Conservation (phyloP, 2,888 invertebrate species). For the Kryphioiulus occultus region DNA sequence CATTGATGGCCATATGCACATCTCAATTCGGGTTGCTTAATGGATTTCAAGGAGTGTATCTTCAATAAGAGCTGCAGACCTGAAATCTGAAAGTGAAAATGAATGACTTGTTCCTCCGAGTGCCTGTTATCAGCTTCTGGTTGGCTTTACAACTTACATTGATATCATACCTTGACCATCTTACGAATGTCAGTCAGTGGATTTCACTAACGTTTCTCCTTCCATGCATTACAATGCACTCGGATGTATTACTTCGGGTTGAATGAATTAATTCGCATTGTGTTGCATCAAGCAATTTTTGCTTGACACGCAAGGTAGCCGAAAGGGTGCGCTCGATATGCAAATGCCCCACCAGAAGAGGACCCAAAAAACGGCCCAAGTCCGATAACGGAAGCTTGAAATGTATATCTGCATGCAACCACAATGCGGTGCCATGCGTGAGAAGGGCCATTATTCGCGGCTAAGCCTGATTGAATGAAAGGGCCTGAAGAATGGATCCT, state of each 20-base stretch:
- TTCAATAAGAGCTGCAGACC: not conserved
- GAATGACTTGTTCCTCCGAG: not conserved
- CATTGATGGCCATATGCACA: not conserved
- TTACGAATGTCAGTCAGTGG: conserved; percentile 10
- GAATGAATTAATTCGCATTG: conserved; percentile 6
- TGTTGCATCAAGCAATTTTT: not conserved
- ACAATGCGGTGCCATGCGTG: conserved; percentile 10
- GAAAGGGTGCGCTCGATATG: conserved; percentile 4
- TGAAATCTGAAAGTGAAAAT: conserved; percentile 20
- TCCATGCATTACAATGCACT: not conserved
- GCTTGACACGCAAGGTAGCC: conserved; percentile 22
- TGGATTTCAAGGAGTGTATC: not conserved
- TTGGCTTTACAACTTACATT: not conserved
- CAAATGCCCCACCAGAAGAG: not conserved
- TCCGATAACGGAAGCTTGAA: not conserved
- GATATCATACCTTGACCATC: not conserved
- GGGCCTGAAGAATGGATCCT: not conserved
- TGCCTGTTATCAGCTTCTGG: not conserved
- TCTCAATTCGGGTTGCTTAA: not conserved
- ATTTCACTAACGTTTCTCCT: not conserved
- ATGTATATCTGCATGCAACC: not conserved
- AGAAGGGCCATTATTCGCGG: not conserved
- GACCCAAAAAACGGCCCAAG: not conserved
- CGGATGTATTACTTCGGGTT: conserved; percentile 1
- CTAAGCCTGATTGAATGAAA: conserved; percentile 19